A percentile compares a stretch with the other conserved stretches of the same genome.
phyloP scores from a whole-genome alignment of 2,113 vertebrate genomes.

The Ornithorhynchus anatinus region DNA sequence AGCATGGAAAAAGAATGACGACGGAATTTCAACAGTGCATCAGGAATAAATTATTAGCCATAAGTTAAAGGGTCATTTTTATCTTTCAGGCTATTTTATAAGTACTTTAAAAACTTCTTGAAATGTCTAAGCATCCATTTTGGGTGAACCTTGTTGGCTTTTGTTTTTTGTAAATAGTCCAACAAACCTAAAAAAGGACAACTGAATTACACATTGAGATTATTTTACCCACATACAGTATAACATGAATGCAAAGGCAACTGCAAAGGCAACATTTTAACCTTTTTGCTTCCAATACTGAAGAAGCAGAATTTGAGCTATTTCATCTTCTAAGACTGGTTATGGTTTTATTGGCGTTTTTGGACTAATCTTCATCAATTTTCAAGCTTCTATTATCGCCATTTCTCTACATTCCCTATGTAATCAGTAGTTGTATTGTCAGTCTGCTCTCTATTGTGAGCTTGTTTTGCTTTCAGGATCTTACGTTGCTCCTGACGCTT shows the following conservation, averaged over 20 bases:
- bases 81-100: slow-evolving; percentile 47
- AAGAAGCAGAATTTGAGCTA: slow-evolving; percentile 45
- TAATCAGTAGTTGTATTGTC: slow-evolving; percentile 80
- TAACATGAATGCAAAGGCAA: slow-evolving; percentile 75
- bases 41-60: slow-evolving; percentile 11
- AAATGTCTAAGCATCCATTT: slow-evolving; percentile 57
- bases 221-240: slow-evolving; percentile 64
- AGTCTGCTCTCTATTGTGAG: slow-evolving; percentile 30
- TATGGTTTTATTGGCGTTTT: not conserved
- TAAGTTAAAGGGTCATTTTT: slow-evolving; percentile 43
- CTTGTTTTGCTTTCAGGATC: slow-evolving; percentile 70
- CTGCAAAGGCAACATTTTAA: slow-evolving; percentile 74
- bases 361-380: not conserved
- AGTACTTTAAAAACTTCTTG: slow-evolving; percentile 57
- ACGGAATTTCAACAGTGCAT: slow-evolving; percentile 39
- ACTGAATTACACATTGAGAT: slow-evolving; percentile 65
- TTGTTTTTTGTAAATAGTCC: slow-evolving; percentile 58
- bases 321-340: not conserved
- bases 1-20: slow-evolving; percentile 51
- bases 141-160: slow-evolving; percentile 42
- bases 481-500: slow-evolving; percentile 87
- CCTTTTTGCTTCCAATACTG: slow-evolving; percentile 54
- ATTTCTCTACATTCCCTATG: slow-evolving; percentile 89
- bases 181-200: slow-evolving; percentile 52
- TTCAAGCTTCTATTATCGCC: slow-evolving; percentile 71